Evolutionary conservation across 2,113 vertebrate species (phyloP).

Genomic region (Hystrix brachyura): DNA sequence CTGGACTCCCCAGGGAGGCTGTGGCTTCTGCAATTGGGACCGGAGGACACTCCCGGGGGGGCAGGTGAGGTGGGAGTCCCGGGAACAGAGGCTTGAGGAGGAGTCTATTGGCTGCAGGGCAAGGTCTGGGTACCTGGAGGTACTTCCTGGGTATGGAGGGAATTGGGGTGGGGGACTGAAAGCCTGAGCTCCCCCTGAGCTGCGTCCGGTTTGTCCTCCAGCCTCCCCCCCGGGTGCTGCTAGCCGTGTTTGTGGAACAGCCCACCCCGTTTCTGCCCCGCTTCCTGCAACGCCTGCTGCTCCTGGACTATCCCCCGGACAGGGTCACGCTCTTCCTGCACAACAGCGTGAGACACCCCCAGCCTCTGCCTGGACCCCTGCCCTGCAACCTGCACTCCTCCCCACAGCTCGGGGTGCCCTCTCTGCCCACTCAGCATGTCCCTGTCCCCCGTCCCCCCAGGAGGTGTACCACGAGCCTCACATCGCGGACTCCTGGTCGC

Average conservation of each 20-base stretch:
- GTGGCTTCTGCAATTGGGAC: slow-evolving; percentile 87
- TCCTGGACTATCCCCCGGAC: slow-evolving; percentile 87
- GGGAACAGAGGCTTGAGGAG: background rate
- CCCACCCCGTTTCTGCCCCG: slow-evolving; percentile 90
- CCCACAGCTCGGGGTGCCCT: fast-evolving
- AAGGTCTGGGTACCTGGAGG: background rate
- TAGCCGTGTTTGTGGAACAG: slow-evolving; percentile 90
- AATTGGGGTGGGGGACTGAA: background rate
- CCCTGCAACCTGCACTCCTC: background rate
- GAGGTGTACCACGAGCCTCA: slow-evolving; percentile 90
- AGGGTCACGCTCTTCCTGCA: slow-evolving; percentile 89
- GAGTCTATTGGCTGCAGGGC: too few relatives aligned
- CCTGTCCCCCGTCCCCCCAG: slow-evolving; percentile 60
- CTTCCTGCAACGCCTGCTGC: slow-evolving; percentile 88
- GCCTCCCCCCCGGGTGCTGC: slow-evolving; percentile 88
- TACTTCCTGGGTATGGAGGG: background rate
- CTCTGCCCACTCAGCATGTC: background rate
- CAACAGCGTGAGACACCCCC: slow-evolving; percentile 85
- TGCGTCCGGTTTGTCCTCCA: fast-evolving
- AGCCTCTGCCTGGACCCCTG: background rate
- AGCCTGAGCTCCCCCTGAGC: background rate
- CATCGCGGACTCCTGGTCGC: slow-evolving; percentile 85
- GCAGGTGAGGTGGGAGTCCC: slow-evolving; percentile 80
- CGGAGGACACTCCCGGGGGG: slow-evolving; percentile 83
- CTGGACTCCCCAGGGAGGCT: slow-evolving; percentile 91